Evolutionary conservation across 2,797 vertebrate species (phyloP), one percentile per base, ranked within the genome.

Genomic region (Urocyon cinereoargenteus): DNA sequence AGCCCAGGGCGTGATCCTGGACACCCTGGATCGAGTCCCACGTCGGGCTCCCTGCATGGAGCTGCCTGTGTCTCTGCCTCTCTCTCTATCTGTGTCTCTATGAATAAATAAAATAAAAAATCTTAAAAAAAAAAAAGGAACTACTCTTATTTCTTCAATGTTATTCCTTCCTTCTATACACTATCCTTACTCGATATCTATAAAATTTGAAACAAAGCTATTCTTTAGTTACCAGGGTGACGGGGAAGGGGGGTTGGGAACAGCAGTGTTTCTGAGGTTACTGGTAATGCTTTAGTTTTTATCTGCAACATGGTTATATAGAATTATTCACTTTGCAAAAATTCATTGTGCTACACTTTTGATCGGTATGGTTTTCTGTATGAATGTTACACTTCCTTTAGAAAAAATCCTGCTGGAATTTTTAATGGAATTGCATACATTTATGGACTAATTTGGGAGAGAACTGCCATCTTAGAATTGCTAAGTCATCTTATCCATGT

Each of bases 81-180:
- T 45, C 40, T 40, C 40, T 40, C 40, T 7, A 0, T 45, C 1
- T 40, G 40, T 45, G 40, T 45, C 40, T 45, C 40, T 45, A 40
- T 40, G 40, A 45, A 45, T 45, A 45, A 45, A 45, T 45, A 45
- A 45, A 45, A 45, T 45, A 45, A 45, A 45, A 45, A 40, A 40
- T 40, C 40, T 40, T 7, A 45, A 45, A 45, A 45, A 45, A 40
- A 40, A 40, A 45, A 45, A 93, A 84, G 68, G 45, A 57, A 86
- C n/a, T 45, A 34, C n/a, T 82, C 59, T 94, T 70, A 68, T 49
- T 92, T 90, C 87, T 88, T 97, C 70, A 88, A 34, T 96, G 78
- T 57, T 45, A 26, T 26, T 51, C 34, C 82, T 79, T 61, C 68
- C 49, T 72, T 94, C 89, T 51, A 78, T 31, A 81, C 2, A 21